Conservation (phyloP, 2,888 invertebrate species). For the Polymixis lichenea region DNA sequence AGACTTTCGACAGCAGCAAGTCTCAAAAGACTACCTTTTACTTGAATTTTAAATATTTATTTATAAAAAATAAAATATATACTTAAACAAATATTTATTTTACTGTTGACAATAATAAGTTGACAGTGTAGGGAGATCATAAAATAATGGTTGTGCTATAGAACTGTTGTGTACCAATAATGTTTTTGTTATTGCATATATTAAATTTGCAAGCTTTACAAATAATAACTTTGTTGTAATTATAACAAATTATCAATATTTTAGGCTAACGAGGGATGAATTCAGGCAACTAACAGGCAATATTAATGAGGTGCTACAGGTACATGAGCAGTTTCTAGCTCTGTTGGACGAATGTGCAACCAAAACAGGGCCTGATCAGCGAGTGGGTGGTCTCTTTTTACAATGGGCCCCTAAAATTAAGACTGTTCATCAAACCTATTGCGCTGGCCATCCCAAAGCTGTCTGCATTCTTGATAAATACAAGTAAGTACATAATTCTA, state of each 20-base stretch:
- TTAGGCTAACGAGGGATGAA: slow-evolving; percentile 95
- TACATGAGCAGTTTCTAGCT: slow-evolving; percentile 95
- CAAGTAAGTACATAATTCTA: slow-evolving; percentile 91
- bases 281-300: slow-evolving; percentile 97
- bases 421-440: slow-evolving; percentile 96
- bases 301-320: slow-evolving; percentile 95
- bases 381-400: slow-evolving; percentile 97
- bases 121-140: not conserved
- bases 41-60: not conserved
- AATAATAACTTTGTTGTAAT: not conserved
- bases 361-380: slow-evolving; percentile 93
- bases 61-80: not conserved
- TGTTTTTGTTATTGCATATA: not conserved
- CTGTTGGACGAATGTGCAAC: slow-evolving; percentile 95
- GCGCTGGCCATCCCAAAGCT: slow-evolving; percentile 98
- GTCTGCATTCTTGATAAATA: slow-evolving; percentile 98
- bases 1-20: not conserved
- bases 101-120: not conserved
- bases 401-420: slow-evolving; percentile 96
- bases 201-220: not conserved
- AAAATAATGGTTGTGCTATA: not conserved
- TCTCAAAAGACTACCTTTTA: not conserved
- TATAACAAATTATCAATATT: slow-evolving; percentile 10
- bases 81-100: too few species aligned
- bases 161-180: not conserved